Evolutionary conservation across 2,113 vertebrate species (phyloP).

Genomic region (Anas platyrhynchos): DNA sequence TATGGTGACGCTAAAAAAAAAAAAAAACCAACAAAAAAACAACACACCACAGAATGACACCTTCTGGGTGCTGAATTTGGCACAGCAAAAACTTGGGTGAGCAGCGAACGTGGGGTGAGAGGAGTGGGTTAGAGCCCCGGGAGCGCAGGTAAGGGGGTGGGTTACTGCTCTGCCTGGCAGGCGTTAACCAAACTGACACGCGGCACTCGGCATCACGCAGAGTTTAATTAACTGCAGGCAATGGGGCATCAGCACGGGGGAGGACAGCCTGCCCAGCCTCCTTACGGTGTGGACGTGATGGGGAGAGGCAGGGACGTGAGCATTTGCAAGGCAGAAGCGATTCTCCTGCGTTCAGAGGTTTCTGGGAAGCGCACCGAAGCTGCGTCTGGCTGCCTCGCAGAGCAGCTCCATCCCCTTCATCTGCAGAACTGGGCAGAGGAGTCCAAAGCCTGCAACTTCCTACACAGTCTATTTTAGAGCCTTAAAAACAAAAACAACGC

Average conservation of each 20-base stretch:
- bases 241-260: not conserved
- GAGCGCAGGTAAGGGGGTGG: not conserved
- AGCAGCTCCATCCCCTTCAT: not conserved
- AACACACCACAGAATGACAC: fast-evolving
- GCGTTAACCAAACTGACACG: not conserved
- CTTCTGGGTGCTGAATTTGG: not conserved
- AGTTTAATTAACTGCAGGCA: not conserved
- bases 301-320: not conserved
- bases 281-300: not conserved
- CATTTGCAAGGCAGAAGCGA: not conserved
- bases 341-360: not conserved
- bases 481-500: not conserved
- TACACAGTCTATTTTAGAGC: not conserved
- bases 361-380: not conserved
- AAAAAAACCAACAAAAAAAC: no score
- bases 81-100: not conserved
- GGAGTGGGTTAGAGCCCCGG: not conserved
- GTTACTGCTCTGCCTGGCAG: not conserved
- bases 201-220: not conserved
- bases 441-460: constrained; percentile 28
- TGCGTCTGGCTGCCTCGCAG: not conserved
- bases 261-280: not conserved
- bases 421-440: not conserved
- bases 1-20: not conserved
- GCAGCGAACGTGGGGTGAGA: not conserved